A percentile compares a stretch with the other conserved stretches of the same genome.
phyloP scores from a whole-genome alignment of 2,888 invertebrate genomes.

The Ptycholaimellus sp. region DNA sequence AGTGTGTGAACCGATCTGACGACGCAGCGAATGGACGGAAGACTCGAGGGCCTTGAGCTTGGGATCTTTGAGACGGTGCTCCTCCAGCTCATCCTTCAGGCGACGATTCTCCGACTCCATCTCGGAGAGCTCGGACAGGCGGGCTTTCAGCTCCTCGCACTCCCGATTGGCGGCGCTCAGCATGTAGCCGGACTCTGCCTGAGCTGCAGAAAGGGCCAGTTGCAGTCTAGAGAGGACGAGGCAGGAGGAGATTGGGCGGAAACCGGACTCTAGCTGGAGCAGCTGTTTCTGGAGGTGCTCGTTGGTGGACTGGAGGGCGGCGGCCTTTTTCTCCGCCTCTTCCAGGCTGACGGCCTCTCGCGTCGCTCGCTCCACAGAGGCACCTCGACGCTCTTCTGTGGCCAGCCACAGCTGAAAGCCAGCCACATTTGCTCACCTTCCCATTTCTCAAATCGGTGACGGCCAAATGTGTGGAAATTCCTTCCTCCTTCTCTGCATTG shows the following conservation, averaged over 20 bases:
- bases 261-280: slow-evolving; percentile 11
- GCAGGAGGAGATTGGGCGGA: slow-evolving; percentile 10
- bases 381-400: no score
- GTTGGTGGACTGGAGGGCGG: no score
- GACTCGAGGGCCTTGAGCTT: slow-evolving; percentile 59
- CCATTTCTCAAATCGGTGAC: no score
- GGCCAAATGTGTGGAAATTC: no score
- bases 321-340: no score
- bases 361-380: no score
- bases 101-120: slow-evolving; percentile 31
- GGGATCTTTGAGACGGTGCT: slow-evolving; percentile 62
- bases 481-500: no score
- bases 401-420: no score
- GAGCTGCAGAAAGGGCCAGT: not conserved
- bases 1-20: slow-evolving; percentile 55
- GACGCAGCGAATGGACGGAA: slow-evolving; percentile 64
- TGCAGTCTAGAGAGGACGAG: no score
- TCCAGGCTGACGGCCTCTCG: no score
- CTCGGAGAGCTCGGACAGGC: no score
- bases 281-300: slow-evolving; percentile 11
- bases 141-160: not conserved
- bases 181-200: not conserved
- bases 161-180: not conserved
- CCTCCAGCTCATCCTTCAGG: slow-evolving; percentile 64
- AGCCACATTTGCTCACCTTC: no score